Base-by-base conservation (phyloP, 2,888 invertebrate genomes). In the Calameuta pallipes region DNA sequence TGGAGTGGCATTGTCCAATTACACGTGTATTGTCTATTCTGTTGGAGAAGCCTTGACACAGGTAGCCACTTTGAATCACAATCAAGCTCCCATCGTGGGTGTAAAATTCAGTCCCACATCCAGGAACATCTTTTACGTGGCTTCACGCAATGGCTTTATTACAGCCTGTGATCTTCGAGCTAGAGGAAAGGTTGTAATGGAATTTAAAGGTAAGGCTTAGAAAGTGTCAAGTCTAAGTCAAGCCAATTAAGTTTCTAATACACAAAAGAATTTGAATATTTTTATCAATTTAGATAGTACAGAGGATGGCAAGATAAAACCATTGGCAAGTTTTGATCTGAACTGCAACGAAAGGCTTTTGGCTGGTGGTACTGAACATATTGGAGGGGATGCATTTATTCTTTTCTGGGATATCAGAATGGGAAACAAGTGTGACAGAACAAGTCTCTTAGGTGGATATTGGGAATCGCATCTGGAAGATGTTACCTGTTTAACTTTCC, bases 391-490 rank as follows among this genome's bases (percentile, higher is more conserved):
- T 87, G 94, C 96, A 0, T 97, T 94, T 89, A 92, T 97, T 30
- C 91, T 97, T 80, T 97, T 97, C 92, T 97, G 96, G 95, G 97
- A 97, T 92, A 92, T 95, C 34, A 93, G 97, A 80, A 88, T 91
- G 69, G 85, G 87, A 68, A 92, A 93, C 80, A 92, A 93, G 80
- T 81, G 84, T n/a, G 85, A 87, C 15, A 88, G 82, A 78, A 86
- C 85, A 74, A 89, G 90, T 82, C 92, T 95, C 15, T 92, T 96
- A 2, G 97, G 97, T 0, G 96, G 95, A 1, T 98, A 97, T 89
- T 96, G 95, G 95, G 96, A 97, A 85, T 95, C 96, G 11, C 97
- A 97, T 88, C 94, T 94, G 78, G 96, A 97, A 90, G 97, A 97
- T 89, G 93, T 97, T 30, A 96, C 96, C 11, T 84, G 86, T 56